These are phyloP conservation scores for Pygoscelis antarcticus DNA, from an alignment of 2,113 vertebrate genomes.

Conservation along the genomic window DNA sequence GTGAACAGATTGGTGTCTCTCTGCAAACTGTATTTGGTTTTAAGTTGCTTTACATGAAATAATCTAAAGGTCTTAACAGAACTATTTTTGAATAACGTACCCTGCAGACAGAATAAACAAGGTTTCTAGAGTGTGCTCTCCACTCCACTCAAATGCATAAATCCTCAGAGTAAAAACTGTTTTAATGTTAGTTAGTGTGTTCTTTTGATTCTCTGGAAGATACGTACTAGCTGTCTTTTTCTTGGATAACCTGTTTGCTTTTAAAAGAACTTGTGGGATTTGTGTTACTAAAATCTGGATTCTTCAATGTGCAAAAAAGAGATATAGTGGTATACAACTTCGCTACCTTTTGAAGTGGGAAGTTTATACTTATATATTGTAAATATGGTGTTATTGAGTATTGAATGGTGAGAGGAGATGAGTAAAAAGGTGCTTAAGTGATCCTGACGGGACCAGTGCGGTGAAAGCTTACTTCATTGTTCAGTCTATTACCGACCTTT, in stretches of 20 bases:
- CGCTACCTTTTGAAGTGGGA: neutral
- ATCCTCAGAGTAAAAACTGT: neutral
- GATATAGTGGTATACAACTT: neutral
- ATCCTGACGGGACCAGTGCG: neutral
- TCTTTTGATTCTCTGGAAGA: neutral
- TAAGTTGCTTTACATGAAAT: neutral
- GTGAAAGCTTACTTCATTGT: neutral
- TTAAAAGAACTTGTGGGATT: neutral
- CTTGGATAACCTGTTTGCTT: neutral
- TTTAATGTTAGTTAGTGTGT: neutral
- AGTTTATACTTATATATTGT: neutral
- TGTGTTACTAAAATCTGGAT: neutral
- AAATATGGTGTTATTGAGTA: neutral
- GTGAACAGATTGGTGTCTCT: neutral
- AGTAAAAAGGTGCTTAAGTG: neutral
- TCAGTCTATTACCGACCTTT: neutral
- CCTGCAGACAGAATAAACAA: neutral
- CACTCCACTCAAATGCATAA: neutral
- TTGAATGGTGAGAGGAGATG: neutral
- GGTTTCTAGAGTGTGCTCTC: neutral
- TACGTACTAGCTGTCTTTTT: neutral
- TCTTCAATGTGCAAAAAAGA: neutral
- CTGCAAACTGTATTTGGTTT: neutral
- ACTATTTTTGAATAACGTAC: neutral
- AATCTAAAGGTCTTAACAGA: neutral